Evolutionary conservation across 2,797 vertebrate species (phyloP).

Genomic region (Gymnopithys bicolor): DNA sequence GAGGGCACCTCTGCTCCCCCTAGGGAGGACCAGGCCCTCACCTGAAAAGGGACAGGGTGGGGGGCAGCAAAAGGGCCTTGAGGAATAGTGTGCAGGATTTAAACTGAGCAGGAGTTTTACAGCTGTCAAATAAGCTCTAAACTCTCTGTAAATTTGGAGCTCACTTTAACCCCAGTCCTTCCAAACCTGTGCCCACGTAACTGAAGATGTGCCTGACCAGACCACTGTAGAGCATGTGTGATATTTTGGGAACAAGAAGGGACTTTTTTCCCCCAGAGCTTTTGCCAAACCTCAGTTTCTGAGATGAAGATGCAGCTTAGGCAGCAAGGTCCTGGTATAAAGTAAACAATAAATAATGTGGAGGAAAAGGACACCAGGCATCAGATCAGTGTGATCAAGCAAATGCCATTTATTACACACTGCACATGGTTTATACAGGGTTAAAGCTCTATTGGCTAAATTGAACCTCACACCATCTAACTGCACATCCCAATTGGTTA

Average conservation of each 20-base stretch:
- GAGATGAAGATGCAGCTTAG: neutral
- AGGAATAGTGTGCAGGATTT: neutral
- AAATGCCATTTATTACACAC: too few species aligned
- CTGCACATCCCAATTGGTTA: too few species aligned
- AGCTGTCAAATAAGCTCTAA: neutral
- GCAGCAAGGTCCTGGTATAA: neutral
- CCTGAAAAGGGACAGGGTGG: neutral
- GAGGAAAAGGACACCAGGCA: too few species aligned
- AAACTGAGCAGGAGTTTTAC: neutral
- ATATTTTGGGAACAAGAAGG: conserved; percentile 15
- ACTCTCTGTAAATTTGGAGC: neutral
- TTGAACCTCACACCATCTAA: too few species aligned
- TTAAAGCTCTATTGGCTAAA: too few species aligned
- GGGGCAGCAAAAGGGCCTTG: neutral
- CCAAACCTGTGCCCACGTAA: neutral
- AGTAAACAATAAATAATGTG: too few species aligned
- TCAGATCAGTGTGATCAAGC: too few species aligned
- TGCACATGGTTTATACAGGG: too few species aligned
- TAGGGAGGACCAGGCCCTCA: neutral
- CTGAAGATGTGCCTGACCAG: neutral
- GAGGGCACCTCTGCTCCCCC: neutral
- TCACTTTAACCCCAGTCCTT: neutral
- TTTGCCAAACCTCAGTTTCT: neutral
- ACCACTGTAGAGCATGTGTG: neutral
- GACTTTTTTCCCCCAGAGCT: neutral